Percentiles rank a stretch among this genome's conserved stretches.
Evolutionary conservation across 2,888 invertebrate genomes (phyloP).

Genomic region (Eretmocerus hayati): DNA sequence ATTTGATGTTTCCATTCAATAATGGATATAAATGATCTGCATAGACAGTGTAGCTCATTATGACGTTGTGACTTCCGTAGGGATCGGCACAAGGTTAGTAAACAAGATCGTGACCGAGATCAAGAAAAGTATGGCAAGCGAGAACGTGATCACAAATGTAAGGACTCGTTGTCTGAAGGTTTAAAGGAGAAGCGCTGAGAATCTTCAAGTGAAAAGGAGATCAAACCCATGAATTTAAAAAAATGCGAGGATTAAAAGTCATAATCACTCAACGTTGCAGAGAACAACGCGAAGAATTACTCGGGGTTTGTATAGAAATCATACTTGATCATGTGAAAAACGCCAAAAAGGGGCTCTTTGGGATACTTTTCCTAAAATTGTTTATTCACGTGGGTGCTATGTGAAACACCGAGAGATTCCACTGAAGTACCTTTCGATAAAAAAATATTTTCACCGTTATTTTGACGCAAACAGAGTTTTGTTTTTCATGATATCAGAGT

Average conservation of each 20-base stretch:
- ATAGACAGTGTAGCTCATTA: conserved; percentile 31
- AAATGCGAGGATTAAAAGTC: conserved; percentile 89
- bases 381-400: too few relatives aligned
- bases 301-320: conserved; percentile 56
- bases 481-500: too few relatives aligned
- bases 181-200: conserved; percentile 60
- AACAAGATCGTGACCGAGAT: conserved; percentile 43
- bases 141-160: conserved; percentile 53
- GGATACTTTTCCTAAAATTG: background rate
- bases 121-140: conserved; percentile 43
- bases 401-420: too few relatives aligned
- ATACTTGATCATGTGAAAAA: too few relatives aligned
- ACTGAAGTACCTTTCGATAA: too few relatives aligned
- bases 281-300: conserved; percentile 77
- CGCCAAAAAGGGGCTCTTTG: background rate
- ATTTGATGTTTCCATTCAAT: background rate
- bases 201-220: conserved; percentile 65
- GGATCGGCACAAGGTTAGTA: conserved; percentile 37
- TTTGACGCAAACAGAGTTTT: too few relatives aligned
- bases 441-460: too few relatives aligned
- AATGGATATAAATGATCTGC: conserved; percentile 22
- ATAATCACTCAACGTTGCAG: conserved; percentile 83
- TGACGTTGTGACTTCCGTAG: conserved; percentile 37
- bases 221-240: conserved; percentile 64
- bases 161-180: conserved; percentile 73